Evolutionary conservation across 2,888 invertebrate genomes (phyloP).

Genomic region (Lasioglossum villosulum): DNA sequence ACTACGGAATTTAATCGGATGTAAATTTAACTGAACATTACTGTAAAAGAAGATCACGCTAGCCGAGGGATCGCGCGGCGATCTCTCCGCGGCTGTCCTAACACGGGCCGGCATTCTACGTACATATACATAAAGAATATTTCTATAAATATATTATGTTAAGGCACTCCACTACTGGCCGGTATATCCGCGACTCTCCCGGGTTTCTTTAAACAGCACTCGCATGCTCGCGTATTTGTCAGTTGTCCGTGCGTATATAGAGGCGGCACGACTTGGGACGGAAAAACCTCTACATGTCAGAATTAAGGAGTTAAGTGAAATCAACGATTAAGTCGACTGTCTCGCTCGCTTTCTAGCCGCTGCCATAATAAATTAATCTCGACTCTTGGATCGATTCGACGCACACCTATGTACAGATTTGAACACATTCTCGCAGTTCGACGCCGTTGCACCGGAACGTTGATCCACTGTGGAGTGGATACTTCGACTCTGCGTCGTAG

Average conservation of each 20-base stretch:
- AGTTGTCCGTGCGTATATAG: neutral
- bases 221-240: neutral
- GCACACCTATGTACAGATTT: slow-evolving; percentile 77
- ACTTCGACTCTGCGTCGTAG: neutral
- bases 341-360: slow-evolving; percentile 62
- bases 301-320: slow-evolving; percentile 9
- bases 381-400: slow-evolving; percentile 48
- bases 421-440: slow-evolving; percentile 75
- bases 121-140: slow-evolving; percentile 67
- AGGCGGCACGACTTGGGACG: slow-evolving; percentile 14
- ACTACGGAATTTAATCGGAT: neutral
- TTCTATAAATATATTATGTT: slow-evolving; percentile 78
- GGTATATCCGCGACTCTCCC: slow-evolving; percentile 71
- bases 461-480: neutral
- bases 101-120: slow-evolving; percentile 33
- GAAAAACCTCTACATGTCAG: neutral
- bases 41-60: neutral
- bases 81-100: slow-evolving; percentile 17
- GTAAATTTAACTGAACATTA: neutral
- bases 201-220: slow-evolving; percentile 54
- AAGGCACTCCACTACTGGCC: slow-evolving; percentile 81
- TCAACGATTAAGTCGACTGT: slow-evolving; percentile 51
- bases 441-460: slow-evolving; percentile 3
- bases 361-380: slow-evolving; percentile 78
- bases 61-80: slow-evolving; percentile 4